These are phyloP conservation scores for Coryphaenoides rupestris DNA, from an alignment of 2,113 vertebrate species.

Conservation along the genomic window DNA sequence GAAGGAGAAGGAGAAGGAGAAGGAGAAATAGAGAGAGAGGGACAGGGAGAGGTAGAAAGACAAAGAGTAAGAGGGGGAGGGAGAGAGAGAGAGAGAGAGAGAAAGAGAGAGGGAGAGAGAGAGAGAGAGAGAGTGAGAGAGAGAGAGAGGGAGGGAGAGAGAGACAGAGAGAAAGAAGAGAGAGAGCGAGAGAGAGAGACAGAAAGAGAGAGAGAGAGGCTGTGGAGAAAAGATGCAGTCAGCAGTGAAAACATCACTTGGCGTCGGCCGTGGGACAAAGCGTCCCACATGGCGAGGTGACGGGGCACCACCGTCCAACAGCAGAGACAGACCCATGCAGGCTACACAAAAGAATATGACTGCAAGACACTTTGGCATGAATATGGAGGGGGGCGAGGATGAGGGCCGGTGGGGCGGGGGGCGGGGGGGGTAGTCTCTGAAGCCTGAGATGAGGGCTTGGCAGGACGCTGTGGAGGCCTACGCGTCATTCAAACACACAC, in stretches of 20 bases:
- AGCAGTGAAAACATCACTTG: slow-evolving; percentile 56
- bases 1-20: too few species aligned
- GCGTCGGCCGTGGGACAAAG: slow-evolving; percentile 61
- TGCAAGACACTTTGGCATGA: slow-evolving; percentile 34
- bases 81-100: too few species aligned
- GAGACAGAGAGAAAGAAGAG: too few species aligned
- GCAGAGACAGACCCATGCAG: slow-evolving; percentile 44
- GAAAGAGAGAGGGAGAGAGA: too few species aligned
- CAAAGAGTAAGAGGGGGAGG: too few species aligned
- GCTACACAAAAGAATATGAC: slow-evolving; percentile 23
- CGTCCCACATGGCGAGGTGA: slow-evolving; percentile 28
- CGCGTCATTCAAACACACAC: neutral
- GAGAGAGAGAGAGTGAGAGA: too few species aligned
- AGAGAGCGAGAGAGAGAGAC: neutral
- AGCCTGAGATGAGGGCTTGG: neutral
- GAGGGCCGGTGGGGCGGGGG: too few species aligned
- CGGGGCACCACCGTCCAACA: slow-evolving; percentile 46
- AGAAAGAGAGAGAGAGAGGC: slow-evolving; percentile 11
- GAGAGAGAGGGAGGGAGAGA: too few species aligned
- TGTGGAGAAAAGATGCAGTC: slow-evolving; percentile 39
- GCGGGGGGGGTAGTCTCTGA: too few species aligned
- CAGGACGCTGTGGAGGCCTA: neutral
- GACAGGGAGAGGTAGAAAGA: too few species aligned
- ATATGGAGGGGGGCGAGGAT: neutral
- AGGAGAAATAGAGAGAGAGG: too few species aligned